phyloP scores from a whole-genome alignment of 2,797 vertebrate genomes.

The Dendrocincla tyrannina region DNA sequence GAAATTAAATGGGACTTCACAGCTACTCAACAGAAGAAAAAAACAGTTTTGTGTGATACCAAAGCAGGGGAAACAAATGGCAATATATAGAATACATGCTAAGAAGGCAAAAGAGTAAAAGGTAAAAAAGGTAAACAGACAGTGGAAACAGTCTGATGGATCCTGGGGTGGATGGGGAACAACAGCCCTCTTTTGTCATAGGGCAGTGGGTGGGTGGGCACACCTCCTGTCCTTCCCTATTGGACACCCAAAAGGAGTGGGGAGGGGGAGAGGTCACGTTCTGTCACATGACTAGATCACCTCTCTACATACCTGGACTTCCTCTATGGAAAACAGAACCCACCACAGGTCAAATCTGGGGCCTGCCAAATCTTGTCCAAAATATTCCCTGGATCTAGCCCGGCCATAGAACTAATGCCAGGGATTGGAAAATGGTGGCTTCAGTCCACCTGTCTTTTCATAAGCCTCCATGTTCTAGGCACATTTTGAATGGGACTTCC shows the following conservation, averaged over 20 bases:
- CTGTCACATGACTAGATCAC: not conserved
- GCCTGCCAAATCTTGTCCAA: not conserved
- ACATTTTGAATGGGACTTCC: not conserved
- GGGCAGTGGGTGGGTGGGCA: accelerated
- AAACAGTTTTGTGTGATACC: not conserved
- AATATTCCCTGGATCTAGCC: not conserved
- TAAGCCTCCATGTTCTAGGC: not conserved
- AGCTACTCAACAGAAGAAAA: not conserved
- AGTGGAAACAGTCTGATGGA: not conserved
- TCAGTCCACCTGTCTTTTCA: not conserved
- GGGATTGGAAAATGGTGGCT: not conserved
- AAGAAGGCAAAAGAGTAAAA: not conserved
- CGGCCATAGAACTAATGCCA: not conserved
- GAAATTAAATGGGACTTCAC: not conserved
- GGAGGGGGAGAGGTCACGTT: not conserved
- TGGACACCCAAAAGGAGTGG: accelerated
- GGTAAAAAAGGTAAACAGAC: not conserved
- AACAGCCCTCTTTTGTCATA: not conserved
- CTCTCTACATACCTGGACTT: not conserved
- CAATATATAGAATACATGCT: not conserved
- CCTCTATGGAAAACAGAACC: not conserved
- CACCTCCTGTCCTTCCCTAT: accelerated
- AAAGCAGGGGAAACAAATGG: not conserved
- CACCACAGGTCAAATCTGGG: not conserved
- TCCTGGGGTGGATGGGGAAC: accelerated